Base-by-base conservation (phyloP, 23 tunicate genomes). In the Trididemnum nubilum region DNA sequence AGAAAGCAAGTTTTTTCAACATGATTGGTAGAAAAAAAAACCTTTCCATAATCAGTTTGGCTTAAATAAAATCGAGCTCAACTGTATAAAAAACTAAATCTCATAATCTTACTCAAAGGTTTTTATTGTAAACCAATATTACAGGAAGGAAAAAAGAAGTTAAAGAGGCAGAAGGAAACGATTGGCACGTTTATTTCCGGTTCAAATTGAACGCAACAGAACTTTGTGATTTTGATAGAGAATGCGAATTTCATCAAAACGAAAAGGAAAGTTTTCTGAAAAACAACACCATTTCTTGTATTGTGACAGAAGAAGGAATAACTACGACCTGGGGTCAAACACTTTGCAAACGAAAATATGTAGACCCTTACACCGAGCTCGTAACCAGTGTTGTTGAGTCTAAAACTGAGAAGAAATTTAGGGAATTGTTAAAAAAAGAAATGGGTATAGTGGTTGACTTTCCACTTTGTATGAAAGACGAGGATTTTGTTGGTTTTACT, bases 391-490 rank as follows among this genome's bases (percentile, higher is more conserved):
- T 63, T 9, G 31, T 23, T 5, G 31, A 4, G 15, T 9, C 70
- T 27, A 63, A 63, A 27, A 63, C 30, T 63, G 70, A 63, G 7
- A 63, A 24, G 5, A 27, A 63, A 12, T 63, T 63, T 63, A 63
- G 22, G 22, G 23, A 63, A 63, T 7, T 63, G 23, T 63, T 63
- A 63, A 27, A 63, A 63, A 7, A 63, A 63, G 22, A 24, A 63
- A 9, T 12, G 28, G 70, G 70, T 4, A 4, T 63, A 63, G 31
- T 23, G n/a, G 3, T 77, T 18, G 69, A 77, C 29, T 77, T 77
- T 63, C 31, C 29, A 4, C 70, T 63, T 24, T 5, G 22, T 23
- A 7, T 63, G 5, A 24, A 63, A 63, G 70, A 15, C 23, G 22
- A 27, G 31, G 23, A 63, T 63, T 63, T 63, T 27, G 22, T 23